Percentiles rank a stretch among this genome's conserved stretches.
phyloP scores from a whole-genome alignment of 2,113 vertebrate genomes.

The Bungarus multicinctus region DNA sequence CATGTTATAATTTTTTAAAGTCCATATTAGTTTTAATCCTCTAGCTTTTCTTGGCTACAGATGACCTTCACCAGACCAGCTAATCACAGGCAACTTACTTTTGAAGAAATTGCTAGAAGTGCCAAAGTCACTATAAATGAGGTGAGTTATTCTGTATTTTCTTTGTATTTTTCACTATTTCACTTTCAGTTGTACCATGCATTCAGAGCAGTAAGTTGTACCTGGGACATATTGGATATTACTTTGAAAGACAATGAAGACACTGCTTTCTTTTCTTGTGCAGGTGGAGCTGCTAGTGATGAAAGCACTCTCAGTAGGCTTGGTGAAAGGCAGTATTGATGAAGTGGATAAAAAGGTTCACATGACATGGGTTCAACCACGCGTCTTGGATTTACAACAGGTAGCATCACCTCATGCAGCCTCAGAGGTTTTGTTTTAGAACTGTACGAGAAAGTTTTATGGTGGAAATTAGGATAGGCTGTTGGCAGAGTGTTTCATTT shows the following conservation, averaged over 20 bases:
- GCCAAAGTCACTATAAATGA: constrained; percentile 90
- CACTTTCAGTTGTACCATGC: background rate
- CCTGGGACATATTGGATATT: background rate
- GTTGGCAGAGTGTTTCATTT: background rate
- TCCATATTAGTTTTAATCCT: background rate
- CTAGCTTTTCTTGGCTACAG: constrained; percentile 61
- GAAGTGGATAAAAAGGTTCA: constrained; percentile 95
- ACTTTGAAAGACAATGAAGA: background rate
- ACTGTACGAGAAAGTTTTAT: background rate
- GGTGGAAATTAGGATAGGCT: background rate
- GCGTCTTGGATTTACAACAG: constrained; percentile 93
- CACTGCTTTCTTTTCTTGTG: accelerated
- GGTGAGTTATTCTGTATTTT: constrained; percentile 66
- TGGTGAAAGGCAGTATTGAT: constrained; percentile 94
- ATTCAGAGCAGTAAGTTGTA: background rate
- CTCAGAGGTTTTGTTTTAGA: background rate
- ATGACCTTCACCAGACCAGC: constrained; percentile 99
- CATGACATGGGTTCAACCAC: constrained; percentile 98
- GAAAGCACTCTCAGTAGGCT: constrained; percentile 93
- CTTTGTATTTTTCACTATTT: background rate
- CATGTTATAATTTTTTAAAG: background rate
- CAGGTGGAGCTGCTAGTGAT: constrained; percentile 98
- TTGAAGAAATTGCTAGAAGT: constrained; percentile 91
- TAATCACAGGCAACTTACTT: constrained; percentile 94
- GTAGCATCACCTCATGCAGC: constrained; percentile 43